Conservation (phyloP, 2,888 invertebrate species). For the Clunio marinus region DNA sequence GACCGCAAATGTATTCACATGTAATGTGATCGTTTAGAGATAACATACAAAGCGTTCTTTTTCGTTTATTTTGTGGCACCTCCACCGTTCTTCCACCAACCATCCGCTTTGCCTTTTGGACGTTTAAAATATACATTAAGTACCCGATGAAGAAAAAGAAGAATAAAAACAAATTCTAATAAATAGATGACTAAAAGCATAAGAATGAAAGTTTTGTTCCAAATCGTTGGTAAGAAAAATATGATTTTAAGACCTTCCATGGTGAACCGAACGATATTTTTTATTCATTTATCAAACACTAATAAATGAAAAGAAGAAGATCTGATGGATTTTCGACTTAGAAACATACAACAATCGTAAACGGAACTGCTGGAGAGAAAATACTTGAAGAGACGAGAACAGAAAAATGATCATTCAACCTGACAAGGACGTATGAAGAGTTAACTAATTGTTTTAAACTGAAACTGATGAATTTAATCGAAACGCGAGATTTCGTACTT, state of each 20-base stretch:
- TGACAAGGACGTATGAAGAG: constrained; percentile 20
- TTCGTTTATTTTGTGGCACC: background rate
- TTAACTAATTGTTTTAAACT: constrained; percentile 20
- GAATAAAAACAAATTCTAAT: background rate
- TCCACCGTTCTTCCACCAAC: background rate
- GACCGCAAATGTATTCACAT: constrained; percentile 31
- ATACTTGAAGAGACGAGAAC: background rate
- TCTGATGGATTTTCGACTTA: constrained; percentile 17
- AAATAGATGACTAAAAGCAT: constrained; percentile 14
- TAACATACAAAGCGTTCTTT: constrained; percentile 31
- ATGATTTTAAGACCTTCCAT: constrained; percentile 1
- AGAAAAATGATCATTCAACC: background rate
- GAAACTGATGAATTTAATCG: too few relatives aligned
- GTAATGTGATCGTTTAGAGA: constrained; percentile 37
- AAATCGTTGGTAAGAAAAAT: background rate
- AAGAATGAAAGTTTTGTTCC: constrained; percentile 16
- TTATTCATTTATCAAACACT: constrained; percentile 10
- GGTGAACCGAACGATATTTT: background rate
- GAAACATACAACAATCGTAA: background rate
- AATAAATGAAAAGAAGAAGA: background rate
- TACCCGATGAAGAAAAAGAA: background rate
- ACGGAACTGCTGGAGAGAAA: background rate
- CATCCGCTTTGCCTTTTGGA: background rate
- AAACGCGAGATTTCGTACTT: too few relatives aligned
- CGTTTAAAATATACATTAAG: background rate